Base-by-base conservation (phyloP, 2,888 invertebrate genomes). In the Cheiracanthium punctorium region DNA sequence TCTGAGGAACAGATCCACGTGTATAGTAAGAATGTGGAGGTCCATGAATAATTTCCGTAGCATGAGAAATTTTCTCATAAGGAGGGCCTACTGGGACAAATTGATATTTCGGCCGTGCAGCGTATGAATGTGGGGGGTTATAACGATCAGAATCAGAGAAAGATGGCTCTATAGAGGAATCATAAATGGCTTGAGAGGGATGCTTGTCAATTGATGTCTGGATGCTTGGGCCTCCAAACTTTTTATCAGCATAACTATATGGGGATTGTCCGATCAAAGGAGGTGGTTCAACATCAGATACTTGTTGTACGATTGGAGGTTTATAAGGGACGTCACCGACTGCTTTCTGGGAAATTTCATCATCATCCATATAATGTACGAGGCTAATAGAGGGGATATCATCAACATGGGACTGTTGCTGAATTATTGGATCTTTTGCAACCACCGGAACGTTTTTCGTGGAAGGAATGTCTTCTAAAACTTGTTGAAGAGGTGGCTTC, bases 11-110 rank as follows among this genome's bases (percentile, higher is more conserved):
- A 64, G 5, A 20, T 64, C 64, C 10, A 37, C 7, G 10, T 37
- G 37, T 4, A 37, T 8, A 32, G 28, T 71, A 0, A 29, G 79
- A n/a, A 32, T 33, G 10, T 52, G 32, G 37, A 30, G 77, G 72
- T 29, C 65, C 77, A 28, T 84, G 82, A 20, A 84, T 67, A n/a
- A 84, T 84, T 52, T 84, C 72, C 14, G 82, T 73, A 2, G 77
- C 28, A 52, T 77, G 76, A 0, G 82, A 73, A 64, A 77, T 33
- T 17, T 43, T 72, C 8, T 64, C 32, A 29, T 84, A 77, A 14
- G 82, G 72, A n/a, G 77, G 77, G 0, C 73, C 82, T 5, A 48
- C 17, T 12, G 82, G 82, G 52, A 84, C 28, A 20, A 84, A 65
- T 7, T 30, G 33, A 24, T 84, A 84, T 72, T 77, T 84, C 1